phyloP scores from a whole-genome alignment of 1,140 invertebrate genomes.

The Neotoxoptera formosana region DNA sequence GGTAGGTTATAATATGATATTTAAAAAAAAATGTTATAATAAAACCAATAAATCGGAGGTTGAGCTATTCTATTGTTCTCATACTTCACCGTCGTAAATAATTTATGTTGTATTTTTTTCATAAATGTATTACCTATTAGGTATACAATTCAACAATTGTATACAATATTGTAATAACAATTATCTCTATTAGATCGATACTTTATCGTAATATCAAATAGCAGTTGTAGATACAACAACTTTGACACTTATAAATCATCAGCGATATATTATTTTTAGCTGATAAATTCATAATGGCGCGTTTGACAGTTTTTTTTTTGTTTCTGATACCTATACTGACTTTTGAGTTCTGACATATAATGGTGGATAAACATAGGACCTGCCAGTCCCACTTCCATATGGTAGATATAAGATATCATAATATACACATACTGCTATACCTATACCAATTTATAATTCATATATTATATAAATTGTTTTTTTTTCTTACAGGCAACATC shows the following conservation, averaged over 20 bases:
- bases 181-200: no score
- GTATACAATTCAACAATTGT: background rate
- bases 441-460: background rate
- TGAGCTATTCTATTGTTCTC: background rate
- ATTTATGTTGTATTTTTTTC: background rate
- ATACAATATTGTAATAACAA: background rate
- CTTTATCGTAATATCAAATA: background rate
- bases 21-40: background rate
- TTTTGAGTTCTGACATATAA: background rate
- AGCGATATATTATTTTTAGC: background rate
- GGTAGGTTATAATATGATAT: background rate
- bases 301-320: background rate
- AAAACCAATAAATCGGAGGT: background rate
- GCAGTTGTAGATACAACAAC: background rate
- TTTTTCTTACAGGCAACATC: background rate
- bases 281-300: background rate
- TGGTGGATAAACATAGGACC: background rate
- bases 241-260: background rate
- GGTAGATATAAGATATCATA: no score
- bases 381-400: no score
- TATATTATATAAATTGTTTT: background rate
- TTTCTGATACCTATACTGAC: background rate
- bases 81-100: background rate
- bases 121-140: background rate
- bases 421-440: no score